These are phyloP conservation scores for Rhyacophila evoluta DNA, from an alignment of 2,888 invertebrate genomes.

Conservation along the genomic window DNA sequence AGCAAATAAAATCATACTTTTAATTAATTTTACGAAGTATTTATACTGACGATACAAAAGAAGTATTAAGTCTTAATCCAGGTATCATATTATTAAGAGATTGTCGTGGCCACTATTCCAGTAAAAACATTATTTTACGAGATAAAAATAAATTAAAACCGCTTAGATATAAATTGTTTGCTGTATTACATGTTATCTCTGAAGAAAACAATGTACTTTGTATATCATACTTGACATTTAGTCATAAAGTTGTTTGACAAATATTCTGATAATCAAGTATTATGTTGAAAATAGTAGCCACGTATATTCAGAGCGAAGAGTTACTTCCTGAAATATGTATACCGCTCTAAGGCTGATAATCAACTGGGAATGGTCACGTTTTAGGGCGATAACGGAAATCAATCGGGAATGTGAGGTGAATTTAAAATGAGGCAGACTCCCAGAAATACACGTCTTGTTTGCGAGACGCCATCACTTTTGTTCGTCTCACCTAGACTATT, in stretches of 20 bases:
- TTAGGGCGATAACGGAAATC: slow-evolving; percentile 55
- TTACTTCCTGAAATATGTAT: slow-evolving; percentile 21
- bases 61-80: no score
- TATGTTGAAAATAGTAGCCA: not conserved
- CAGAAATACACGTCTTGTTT: slow-evolving; percentile 46
- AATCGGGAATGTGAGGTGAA: slow-evolving; percentile 50
- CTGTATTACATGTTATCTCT: no score
- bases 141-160: no score
- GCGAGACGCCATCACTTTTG: slow-evolving; percentile 38
- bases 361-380: slow-evolving; percentile 52
- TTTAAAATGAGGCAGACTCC: slow-evolving; percentile 35
- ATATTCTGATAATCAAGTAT: not conserved
- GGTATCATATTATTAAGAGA: no score
- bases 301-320: slow-evolving; percentile 14
- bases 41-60: no score
- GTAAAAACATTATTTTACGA: no score
- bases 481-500: slow-evolving; percentile 25
- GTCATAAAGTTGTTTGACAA: not conserved
- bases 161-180: no score
- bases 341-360: slow-evolving; percentile 25
- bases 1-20: no score
- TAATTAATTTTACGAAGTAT: no score
- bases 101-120: no score
- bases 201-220: no score
- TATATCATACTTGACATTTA: no score